Conservation (phyloP, 2,888 invertebrate genomes). For the Trichopoda pennipes region DNA sequence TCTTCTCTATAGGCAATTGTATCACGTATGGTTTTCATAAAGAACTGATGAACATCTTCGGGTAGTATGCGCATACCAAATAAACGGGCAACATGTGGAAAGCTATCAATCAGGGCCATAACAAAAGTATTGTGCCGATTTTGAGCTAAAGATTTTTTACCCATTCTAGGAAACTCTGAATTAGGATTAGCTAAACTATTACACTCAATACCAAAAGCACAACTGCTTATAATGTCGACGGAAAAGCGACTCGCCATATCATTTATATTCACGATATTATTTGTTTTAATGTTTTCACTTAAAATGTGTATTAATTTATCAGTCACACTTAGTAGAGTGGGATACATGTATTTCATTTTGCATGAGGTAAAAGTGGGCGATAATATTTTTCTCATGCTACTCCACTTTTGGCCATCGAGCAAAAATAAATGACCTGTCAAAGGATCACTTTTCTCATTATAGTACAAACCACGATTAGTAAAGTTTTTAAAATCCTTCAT, state of each 20-base stretch:
- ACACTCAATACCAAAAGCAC: slow-evolving; percentile 81
- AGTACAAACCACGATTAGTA: slow-evolving; percentile 74
- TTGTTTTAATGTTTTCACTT: slow-evolving; percentile 23
- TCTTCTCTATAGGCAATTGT: slow-evolving; percentile 78
- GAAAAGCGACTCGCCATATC: slow-evolving; percentile 77
- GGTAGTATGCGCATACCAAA: slow-evolving; percentile 67
- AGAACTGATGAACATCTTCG: slow-evolving; percentile 75
- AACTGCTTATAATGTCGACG: slow-evolving; percentile 81
- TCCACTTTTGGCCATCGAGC: slow-evolving; percentile 78
- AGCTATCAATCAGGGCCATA: slow-evolving; percentile 53
- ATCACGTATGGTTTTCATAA: slow-evolving; percentile 76
- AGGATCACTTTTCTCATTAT: slow-evolving; percentile 76
- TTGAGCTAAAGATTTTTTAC: slow-evolving; percentile 64
- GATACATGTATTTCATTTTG: slow-evolving; percentile 81
- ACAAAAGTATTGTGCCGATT: slow-evolving; percentile 52
- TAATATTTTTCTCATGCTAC: slow-evolving; percentile 78
- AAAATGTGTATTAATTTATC: slow-evolving; percentile 58
- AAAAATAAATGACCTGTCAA: slow-evolving; percentile 74
- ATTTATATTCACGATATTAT: slow-evolving; percentile 71
- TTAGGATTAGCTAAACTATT: slow-evolving; percentile 77
- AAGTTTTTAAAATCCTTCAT: slow-evolving; percentile 74
- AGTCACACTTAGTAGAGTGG: slow-evolving; percentile 73
- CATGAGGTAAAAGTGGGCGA: slow-evolving; percentile 81
- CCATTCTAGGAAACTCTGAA: slow-evolving; percentile 74
- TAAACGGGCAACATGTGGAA: slow-evolving; percentile 65